These are phyloP conservation scores for Scophthalmus maximus DNA, from an alignment of 2,113 vertebrate species.

Conservation along the genomic window DNA sequence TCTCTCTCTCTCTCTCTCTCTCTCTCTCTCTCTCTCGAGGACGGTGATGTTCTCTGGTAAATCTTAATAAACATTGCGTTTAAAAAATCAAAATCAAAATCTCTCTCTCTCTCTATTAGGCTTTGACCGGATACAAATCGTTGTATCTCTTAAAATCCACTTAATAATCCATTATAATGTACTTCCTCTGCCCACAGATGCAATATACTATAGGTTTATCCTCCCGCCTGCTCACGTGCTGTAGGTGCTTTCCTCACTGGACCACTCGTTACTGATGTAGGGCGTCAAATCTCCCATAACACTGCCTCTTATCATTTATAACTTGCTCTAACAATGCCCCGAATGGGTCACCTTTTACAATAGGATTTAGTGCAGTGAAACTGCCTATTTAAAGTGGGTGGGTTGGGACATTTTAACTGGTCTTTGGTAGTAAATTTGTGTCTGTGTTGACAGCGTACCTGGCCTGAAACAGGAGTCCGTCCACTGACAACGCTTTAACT, in stretches of 20 bases:
- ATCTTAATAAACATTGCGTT: too few species aligned
- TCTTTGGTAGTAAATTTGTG: slow-evolving; percentile 44
- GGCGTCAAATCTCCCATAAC: slow-evolving; percentile 42
- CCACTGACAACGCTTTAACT: too few species aligned
- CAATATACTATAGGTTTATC: slow-evolving; percentile 6
- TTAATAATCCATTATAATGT: slow-evolving; percentile 24
- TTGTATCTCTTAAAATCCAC: not conserved
- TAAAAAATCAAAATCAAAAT: too few species aligned
- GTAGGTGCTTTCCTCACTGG: slow-evolving; percentile 21
- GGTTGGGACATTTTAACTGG: slow-evolving; percentile 46
- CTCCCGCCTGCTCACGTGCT: slow-evolving; percentile 1
- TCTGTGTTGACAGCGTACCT: slow-evolving; percentile 29
- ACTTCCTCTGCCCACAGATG: not conserved
- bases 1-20: not conserved
- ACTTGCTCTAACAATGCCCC: slow-evolving; percentile 44
- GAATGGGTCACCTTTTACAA: slow-evolving; percentile 54
- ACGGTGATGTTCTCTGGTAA: too few species aligned
- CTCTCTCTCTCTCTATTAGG: slow-evolving; percentile 2
- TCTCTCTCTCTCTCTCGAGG: slow-evolving; percentile 2
- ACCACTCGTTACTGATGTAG: slow-evolving; percentile 38
- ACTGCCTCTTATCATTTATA: slow-evolving; percentile 62
- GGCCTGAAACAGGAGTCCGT: too few species aligned
- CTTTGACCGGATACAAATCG: slow-evolving; percentile 8
- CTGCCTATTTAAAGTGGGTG: slow-evolving; percentile 17
- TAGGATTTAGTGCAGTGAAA: slow-evolving; percentile 58